phyloP scores from a whole-genome alignment of 2,113 vertebrate species.

The Myrmophylax atrothorax region DNA sequence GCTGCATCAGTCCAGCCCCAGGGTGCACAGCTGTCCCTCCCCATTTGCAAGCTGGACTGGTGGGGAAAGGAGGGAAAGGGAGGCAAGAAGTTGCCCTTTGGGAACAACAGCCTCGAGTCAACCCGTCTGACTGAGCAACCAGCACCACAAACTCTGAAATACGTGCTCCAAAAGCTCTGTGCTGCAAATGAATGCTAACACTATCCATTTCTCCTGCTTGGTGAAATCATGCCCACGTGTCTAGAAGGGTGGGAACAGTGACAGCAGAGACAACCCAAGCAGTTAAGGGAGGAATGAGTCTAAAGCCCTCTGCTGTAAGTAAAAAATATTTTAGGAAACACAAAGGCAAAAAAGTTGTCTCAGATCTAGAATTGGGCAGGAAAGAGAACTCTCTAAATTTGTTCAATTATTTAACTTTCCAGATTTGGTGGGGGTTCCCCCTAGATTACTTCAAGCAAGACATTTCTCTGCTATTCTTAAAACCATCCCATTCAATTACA shows the following conservation, averaged over 20 bases:
- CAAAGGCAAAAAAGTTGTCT: background rate
- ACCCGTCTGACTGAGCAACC: background rate
- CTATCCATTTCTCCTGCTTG: background rate
- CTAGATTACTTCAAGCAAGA: background rate
- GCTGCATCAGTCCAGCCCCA: background rate
- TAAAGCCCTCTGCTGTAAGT: background rate
- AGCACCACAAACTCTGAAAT: background rate
- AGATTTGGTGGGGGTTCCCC: background rate
- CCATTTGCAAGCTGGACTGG: background rate
- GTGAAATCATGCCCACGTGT: background rate
- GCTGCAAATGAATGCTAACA: background rate
- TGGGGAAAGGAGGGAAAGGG: background rate
- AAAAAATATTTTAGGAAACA: background rate
- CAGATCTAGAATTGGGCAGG: background rate
- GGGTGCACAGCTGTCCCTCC: background rate
- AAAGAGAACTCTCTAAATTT: background rate
- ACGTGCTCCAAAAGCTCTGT: background rate
- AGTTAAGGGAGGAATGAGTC: background rate
- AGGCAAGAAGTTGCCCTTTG: background rate
- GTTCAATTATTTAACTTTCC: background rate
- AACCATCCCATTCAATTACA: background rate
- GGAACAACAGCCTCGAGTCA: background rate
- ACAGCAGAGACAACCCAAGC: background rate
- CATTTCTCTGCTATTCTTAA: background rate
- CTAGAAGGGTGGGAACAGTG: background rate